A percentile compares a stretch with the other conserved stretches of the same genome.
These are phyloP conservation scores for Schizopygopsis malacanthus DNA, from an alignment of 2,797 vertebrate species.

Conservation along the genomic window DNA sequence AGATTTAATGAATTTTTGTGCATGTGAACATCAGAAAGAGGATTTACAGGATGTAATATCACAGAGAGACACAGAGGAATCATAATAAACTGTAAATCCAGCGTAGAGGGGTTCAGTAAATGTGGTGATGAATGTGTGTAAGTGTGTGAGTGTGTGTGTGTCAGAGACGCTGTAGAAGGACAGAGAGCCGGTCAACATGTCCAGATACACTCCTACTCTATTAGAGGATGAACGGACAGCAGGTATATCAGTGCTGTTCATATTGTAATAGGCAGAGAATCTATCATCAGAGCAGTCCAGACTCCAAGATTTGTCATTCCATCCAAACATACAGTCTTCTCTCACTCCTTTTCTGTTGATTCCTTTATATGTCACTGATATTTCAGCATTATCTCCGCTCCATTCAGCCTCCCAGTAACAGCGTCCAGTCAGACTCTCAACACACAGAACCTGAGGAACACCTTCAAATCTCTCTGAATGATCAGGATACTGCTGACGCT, in stretches of 20 bases:
- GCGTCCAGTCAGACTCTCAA: too few relatives aligned
- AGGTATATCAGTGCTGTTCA: fast-evolving
- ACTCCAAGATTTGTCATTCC: not conserved
- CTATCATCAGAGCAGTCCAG: fast-evolving
- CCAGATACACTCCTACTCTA: not conserved
- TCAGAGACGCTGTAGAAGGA: not conserved
- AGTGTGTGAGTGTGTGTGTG: not conserved
- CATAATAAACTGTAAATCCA: not conserved
- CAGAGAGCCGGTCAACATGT: not conserved
- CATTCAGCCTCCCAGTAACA: not conserved
- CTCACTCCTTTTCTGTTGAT: not conserved
- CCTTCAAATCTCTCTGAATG: not conserved
- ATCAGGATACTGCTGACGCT: not conserved
- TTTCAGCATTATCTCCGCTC: fast-evolving
- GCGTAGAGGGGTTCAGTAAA: not conserved
- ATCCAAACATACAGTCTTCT: not conserved
- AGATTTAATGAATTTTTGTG: too few relatives aligned
- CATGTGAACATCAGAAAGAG: too few relatives aligned
- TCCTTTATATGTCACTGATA: not conserved
- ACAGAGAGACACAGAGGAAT: not conserved
- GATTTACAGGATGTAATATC: not conserved
- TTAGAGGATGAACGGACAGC: not conserved
- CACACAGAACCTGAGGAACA: too few relatives aligned
- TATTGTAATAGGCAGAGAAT: not conserved
- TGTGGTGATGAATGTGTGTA: not conserved